Evolutionary conservation across 53 echinoderm and acorn worm genomes (phyloP), one percentile per base, ranked within the genome.

Genomic region (Echinarachnius parma): DNA sequence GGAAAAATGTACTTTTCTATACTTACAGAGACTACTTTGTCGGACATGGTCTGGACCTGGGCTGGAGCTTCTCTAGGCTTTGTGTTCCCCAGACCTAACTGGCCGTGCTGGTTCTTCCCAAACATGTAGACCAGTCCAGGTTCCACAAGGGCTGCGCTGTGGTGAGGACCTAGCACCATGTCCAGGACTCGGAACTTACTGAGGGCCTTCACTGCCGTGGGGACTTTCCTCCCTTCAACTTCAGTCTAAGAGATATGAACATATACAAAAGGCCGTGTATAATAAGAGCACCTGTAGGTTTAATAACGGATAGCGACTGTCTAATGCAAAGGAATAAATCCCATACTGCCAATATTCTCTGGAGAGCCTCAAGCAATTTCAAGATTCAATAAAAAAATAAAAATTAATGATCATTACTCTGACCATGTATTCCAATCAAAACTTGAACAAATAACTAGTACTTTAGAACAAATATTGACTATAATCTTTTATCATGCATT

Each of bases 191-290:
- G 74, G 80, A 85, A 91, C 47, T 87, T 88, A 20, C 87, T 76
- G 35, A 96, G 62, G 16, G 91, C 75, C 68, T 92, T 96, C 62
- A 96, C 92, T 26, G 85, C 81, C 7, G 98, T 96, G 22, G 98
- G 98, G 16, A 92, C 88, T 34, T 83, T 96, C 34, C 98, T 76
- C 20, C 98, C 92, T 35, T 96, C 98, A 31, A 96, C 96, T 70
- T 96, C 98, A 27, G 98, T 96, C 98, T 96, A 80, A 34, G 62
- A 25, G 28, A 57, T 48, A 59, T n/a, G n/a, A n/a, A n/a, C n/a
- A n/a, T n/a, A n/a, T n/a, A n/a, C n/a, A n/a, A n/a, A n/a, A n/a
- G n/a, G n/a, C n/a, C n/a, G n/a, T n/a, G n/a, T n/a, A n/a, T n/a
- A n/a, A n/a, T n/a, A n/a, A n/a, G n/a, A n/a, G n/a, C n/a, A n/a